Percentiles rank a stretch among this genome's conserved stretches.
Conservation (phyloP, 2,888 invertebrate species). For the Apodemia hepburni region DNA sequence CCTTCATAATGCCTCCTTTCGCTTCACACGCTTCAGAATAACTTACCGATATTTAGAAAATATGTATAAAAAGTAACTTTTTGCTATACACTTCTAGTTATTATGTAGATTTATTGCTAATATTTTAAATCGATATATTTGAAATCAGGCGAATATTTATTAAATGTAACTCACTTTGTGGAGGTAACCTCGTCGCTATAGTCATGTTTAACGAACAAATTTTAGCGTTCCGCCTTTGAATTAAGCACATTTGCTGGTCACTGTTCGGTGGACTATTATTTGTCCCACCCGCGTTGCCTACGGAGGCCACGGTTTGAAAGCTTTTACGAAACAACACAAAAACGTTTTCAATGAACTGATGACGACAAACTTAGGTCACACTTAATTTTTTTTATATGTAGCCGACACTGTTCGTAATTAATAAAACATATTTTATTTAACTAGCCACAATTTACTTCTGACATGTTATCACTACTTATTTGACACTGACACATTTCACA, state of each 20-base stretch:
- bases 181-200: constrained; percentile 58
- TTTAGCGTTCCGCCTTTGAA: constrained; percentile 49
- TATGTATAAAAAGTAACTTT: too few relatives aligned
- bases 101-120: not conserved
- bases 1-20: too few relatives aligned
- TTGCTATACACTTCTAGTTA: not conserved
- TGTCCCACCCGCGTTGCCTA: constrained; percentile 44
- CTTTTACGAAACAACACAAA: constrained; percentile 31
- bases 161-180: constrained; percentile 53
- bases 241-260: constrained; percentile 55
- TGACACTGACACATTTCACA: constrained; percentile 9
- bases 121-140: not conserved
- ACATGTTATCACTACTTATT: not conserved
- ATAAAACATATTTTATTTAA: not conserved
- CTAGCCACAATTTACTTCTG: constrained; percentile 4
- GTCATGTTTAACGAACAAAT: constrained; percentile 60
- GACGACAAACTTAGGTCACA: not conserved
- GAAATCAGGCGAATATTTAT: not conserved
- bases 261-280: constrained; percentile 40
- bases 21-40: too few relatives aligned
- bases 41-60: too few relatives aligned
- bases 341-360: constrained; percentile 14
- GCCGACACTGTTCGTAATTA: not conserved
- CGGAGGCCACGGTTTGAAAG: constrained; percentile 52
- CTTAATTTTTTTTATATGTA: not conserved